Evolutionary conservation across 2,797 vertebrate genomes (phyloP), one percentile per base, ranked within the genome.

Genomic region (Anabas testudineus): DNA sequence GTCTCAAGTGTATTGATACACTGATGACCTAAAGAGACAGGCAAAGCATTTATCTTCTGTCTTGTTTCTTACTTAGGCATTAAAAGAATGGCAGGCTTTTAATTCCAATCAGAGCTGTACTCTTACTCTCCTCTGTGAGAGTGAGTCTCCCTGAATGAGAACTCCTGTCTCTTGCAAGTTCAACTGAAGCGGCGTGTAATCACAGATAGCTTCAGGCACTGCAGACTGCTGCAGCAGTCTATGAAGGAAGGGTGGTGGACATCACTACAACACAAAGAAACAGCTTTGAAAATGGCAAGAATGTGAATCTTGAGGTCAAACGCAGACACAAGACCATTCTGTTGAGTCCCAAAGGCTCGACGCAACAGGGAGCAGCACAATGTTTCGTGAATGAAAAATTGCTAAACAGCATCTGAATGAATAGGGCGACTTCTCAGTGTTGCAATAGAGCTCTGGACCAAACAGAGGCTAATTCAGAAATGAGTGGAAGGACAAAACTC

Each of bases 271-370:
- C 82, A 93, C 91, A 93, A 92, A 91, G 88, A 87, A 81, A 68
- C 60, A 30, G 68, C 82, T 84, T 90, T 88, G 80, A 73, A 85
- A 88, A 89, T 67, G 81, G 71, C 76, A 78, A 83, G 87, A 92
- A 87, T 91, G 83, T 70, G 88, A 88, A 84, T 67, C 51, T 77
- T 1, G 66, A 81, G 90, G 90, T 92, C 90, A 92, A 74, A 83
- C 2, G 24, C 62, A 77, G 73, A 91, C 85, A 88, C 71, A 88
- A 75, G 84, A 57, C 55, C 14, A 28, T 68, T 83, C 64, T 88
- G 75, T 85, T 73, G 62, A 67, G 52, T 81, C 82, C 76, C 34
- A 39, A 63, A 62, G 78, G 72, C 68, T 32, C 3, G 51, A 83
- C 21, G 45, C 56, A 76, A 73, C 59, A 2, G 55, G 45, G 57